Conservation (phyloP, 1,140 invertebrate genomes). For the Lordiphosa mommai region DNA sequence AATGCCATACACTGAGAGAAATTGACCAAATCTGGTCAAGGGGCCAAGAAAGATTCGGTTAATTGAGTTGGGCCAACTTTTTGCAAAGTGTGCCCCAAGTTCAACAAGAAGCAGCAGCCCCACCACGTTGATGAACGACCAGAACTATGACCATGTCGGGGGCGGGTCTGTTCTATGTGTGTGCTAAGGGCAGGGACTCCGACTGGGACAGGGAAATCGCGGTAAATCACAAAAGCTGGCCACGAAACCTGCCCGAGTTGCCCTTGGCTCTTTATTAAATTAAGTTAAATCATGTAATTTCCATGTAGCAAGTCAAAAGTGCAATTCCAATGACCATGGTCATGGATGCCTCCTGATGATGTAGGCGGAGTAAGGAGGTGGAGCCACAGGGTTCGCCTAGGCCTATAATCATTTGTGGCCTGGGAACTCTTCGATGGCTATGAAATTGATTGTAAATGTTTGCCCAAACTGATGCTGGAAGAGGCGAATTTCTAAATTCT, state of each 20-base stretch:
- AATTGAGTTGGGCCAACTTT: slow-evolving; percentile 43
- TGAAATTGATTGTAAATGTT: slow-evolving; percentile 68
- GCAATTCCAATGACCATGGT: slow-evolving; percentile 41
- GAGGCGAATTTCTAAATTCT: not conserved
- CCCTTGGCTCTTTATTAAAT: slow-evolving; percentile 78
- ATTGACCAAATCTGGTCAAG: not conserved
- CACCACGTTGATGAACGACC: slow-evolving; percentile 67
- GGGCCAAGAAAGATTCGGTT: not conserved
- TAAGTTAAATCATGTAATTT: slow-evolving; percentile 78
- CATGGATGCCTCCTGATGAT: slow-evolving; percentile 27
- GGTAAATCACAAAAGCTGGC: slow-evolving; percentile 70
- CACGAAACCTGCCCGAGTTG: slow-evolving; percentile 43
- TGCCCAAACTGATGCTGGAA: slow-evolving; percentile 15
- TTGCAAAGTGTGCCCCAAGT: slow-evolving; percentile 45
- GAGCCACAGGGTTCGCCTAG: slow-evolving; percentile 12
- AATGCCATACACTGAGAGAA: slow-evolving; percentile 61
- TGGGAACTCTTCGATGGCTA: slow-evolving; percentile 53
- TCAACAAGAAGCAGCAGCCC: slow-evolving; percentile 46
- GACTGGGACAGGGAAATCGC: slow-evolving; percentile 30
- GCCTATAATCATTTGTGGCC: slow-evolving; percentile 41
- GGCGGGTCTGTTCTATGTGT: not conserved
- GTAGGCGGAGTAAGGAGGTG: slow-evolving; percentile 18
- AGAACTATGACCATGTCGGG: slow-evolving; percentile 12
- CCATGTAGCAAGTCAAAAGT: slow-evolving; percentile 72
- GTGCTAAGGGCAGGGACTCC: slow-evolving; percentile 9